These are phyloP conservation scores for Plotosus lineatus DNA, from an alignment of 2,113 vertebrate genomes.

Conservation along the genomic window DNA sequence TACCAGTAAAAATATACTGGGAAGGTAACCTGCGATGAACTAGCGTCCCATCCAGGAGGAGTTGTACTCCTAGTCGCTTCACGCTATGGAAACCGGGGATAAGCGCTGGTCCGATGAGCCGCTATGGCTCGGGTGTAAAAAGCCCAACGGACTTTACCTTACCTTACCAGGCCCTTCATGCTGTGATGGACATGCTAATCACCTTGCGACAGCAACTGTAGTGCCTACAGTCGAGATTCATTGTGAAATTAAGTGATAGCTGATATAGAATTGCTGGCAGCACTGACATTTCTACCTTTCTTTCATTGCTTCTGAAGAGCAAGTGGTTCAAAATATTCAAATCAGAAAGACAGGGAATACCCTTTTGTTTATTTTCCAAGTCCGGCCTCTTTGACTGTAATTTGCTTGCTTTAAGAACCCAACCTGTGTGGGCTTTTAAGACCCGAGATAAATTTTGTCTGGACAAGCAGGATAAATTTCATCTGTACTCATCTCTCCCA, in stretches of 20 bases:
- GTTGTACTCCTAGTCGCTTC: too few relatives aligned
- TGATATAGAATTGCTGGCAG: neutral
- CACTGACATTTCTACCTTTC: neutral
- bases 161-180: too few relatives aligned
- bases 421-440: neutral
- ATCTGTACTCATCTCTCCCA: slow-evolving; percentile 3
- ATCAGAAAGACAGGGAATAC: neutral
- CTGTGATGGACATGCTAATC: too few relatives aligned
- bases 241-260: neutral
- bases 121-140: too few relatives aligned
- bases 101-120: too few relatives aligned
- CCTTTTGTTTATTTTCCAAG: neutral
- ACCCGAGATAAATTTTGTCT: neutral
- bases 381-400: neutral
- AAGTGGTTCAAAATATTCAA: neutral
- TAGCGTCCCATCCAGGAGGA: too few relatives aligned
- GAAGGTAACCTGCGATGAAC: too few relatives aligned
- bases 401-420: neutral
- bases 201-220: too few relatives aligned
- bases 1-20: too few relatives aligned
- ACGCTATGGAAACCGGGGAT: too few relatives aligned
- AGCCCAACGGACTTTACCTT: too few relatives aligned
- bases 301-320: neutral
- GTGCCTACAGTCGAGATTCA: neutral
- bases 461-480: neutral